A percentile compares a stretch with the other conserved stretches of the same genome.
Conservation (phyloP, 1,140 invertebrate species). For the Euura saliciscinereae region DNA sequence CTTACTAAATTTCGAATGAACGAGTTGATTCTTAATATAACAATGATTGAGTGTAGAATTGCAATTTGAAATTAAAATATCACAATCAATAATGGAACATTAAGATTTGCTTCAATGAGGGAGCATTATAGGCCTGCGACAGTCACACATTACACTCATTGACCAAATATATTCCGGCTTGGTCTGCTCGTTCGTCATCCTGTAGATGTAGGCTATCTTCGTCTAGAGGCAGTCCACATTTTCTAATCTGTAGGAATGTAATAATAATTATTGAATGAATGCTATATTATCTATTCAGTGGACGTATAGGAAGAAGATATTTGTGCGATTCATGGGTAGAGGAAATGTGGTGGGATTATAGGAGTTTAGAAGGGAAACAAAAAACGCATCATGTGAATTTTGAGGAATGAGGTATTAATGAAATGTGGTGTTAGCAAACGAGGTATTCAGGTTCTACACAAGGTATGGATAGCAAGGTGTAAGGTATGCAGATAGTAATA, state of each 20-base stretch:
- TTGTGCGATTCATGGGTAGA: neutral
- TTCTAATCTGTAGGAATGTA: neutral
- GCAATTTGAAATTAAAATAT: neutral
- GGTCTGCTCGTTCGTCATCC: neutral
- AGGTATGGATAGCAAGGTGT: neutral
- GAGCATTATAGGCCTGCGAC: neutral
- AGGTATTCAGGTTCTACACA: constrained; percentile 5
- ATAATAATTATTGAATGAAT: neutral
- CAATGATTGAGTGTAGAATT: neutral
- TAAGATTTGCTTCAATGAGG: neutral
- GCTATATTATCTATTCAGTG: neutral
- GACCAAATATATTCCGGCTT: constrained; percentile 1
- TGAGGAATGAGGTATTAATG: neutral
- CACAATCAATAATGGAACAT: neutral
- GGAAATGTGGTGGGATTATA: neutral
- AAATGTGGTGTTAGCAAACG: neutral
- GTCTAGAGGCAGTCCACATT: neutral
- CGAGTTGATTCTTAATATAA: neutral
- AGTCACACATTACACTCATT: neutral
- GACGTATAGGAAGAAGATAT: neutral
- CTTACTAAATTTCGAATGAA: neutral
- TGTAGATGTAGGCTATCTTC: neutral
- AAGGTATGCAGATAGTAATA: neutral
- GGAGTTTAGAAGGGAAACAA: neutral
- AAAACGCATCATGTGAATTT: constrained; percentile 1